A percentile compares a stretch with the other conserved stretches of the same genome.
These are phyloP conservation scores for Pomatorhinus ruficollis DNA, from an alignment of 2,113 vertebrate genomes.

Conservation along the genomic window DNA sequence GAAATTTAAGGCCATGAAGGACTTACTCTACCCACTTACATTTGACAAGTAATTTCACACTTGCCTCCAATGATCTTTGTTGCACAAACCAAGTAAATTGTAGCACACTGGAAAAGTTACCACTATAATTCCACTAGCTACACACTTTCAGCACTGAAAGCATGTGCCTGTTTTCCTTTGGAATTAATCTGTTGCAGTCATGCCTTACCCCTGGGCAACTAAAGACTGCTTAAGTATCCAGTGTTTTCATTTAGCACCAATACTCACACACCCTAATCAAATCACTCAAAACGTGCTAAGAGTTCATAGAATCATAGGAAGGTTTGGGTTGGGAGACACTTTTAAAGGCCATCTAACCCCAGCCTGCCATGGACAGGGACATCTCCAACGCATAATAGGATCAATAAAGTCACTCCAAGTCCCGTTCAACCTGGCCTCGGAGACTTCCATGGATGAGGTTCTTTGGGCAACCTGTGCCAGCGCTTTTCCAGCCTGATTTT, in stretches of 20 bases:
- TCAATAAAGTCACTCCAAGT: neutral
- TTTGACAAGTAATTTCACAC: neutral
- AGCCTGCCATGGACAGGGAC: neutral
- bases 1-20: neutral
- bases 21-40: neutral
- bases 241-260: neutral
- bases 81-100: neutral
- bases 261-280: neutral
- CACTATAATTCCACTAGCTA: neutral
- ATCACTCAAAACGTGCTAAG: neutral
- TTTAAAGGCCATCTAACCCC: neutral
- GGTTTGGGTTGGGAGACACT: neutral
- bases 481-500: neutral
- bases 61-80: neutral
- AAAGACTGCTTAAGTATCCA: neutral
- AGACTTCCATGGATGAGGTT: neutral
- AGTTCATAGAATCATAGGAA: neutral
- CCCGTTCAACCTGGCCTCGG: rapidly evolving
- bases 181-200: neutral
- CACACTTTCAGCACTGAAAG: neutral
- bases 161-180: neutral
- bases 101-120: neutral
- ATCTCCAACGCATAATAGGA: neutral
- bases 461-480: neutral
- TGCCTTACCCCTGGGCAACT: neutral